Base-by-base conservation (phyloP, 2,113 vertebrate species). In the Aviceda subcristata region DNA sequence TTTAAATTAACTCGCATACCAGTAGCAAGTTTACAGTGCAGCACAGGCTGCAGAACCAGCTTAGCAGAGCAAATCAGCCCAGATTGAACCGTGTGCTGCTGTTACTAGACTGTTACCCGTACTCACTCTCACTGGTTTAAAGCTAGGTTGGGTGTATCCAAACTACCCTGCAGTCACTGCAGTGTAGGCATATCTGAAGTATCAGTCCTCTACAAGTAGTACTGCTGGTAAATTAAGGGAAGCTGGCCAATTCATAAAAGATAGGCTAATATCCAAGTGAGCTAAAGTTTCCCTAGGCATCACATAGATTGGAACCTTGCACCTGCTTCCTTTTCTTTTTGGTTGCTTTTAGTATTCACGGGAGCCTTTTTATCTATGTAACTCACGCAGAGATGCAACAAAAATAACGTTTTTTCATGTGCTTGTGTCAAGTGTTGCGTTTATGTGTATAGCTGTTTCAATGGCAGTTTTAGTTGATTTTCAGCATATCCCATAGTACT, bases 381-480 rank as follows among this genome's bases (percentile, higher is more conserved):
- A 72, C 30, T 90, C 72, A 77, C 7, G 32, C 85, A 64, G 90
- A 88, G 48, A 85, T 85, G 62, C 71, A 56, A 83, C 39, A 82
- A 90, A 92, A 95, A 80, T 77, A 45, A 53, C 60, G 15, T 0
- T 39, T 80, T 94, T 86, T 91, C 11, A 55, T 74, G 20, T 87
- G 16, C 60, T 89, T 77, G 27, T 86, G 51, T 74, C 72, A 76
- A 60, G 57, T 27, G 38, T 43, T 80, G 45, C 32, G 27, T 90
- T 94, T 95, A 50, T 81, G 53, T 66, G 76, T 90, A 30, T 92
- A 93, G 71, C 53, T 96, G 32, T 88, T 93, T 91, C 81, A 82
- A 55, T 48, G 80, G 51, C 94, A 91, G 84, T 67, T 86, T 97
- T 56, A 90, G 69, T 93, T 95, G 89, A 92, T 95, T 97, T 97